Evolutionary conservation across 2,113 vertebrate species (phyloP).

Genomic region (Chrysochloris asiatica): DNA sequence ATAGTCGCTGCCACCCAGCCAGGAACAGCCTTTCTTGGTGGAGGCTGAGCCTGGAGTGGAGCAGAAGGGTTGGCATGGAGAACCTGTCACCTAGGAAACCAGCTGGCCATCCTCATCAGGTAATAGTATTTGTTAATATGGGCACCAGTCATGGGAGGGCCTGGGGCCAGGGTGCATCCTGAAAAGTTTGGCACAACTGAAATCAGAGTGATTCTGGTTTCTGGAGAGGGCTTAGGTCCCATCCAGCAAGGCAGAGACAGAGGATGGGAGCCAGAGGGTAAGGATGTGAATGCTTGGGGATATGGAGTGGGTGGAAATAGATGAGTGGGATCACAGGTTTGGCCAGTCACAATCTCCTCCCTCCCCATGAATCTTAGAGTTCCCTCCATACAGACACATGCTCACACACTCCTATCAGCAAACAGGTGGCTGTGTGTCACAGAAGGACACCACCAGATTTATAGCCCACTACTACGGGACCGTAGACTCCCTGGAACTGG

Average conservation of each 20-base stretch:
- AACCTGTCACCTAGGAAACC: conserved; percentile 3
- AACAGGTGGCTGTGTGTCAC: neutral
- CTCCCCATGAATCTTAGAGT: neutral
- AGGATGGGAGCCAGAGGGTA: neutral
- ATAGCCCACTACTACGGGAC: neutral
- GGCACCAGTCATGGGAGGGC: neutral
- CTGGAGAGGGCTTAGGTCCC: neutral
- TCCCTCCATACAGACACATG: neutral
- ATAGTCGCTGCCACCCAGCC: neutral
- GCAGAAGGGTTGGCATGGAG: conserved; percentile 43
- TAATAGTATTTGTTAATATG: conserved; percentile 3
- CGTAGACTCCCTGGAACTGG: neutral
- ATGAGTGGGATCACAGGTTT: neutral
- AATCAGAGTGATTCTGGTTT: neutral
- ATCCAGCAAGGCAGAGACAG: neutral
- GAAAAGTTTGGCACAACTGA: neutral
- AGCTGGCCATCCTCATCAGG: conserved; percentile 61
- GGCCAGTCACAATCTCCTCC: neutral
- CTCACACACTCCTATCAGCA: neutral
- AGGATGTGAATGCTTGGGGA: neutral
- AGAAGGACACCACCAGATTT: neutral
- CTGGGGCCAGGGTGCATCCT: neutral
- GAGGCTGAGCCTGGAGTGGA: neutral
- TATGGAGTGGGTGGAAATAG: neutral
- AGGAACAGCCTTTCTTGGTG: neutral